These are phyloP conservation scores for Onchidella celtica DNA, from an alignment of 2,888 invertebrate species.

Conservation along the genomic window DNA sequence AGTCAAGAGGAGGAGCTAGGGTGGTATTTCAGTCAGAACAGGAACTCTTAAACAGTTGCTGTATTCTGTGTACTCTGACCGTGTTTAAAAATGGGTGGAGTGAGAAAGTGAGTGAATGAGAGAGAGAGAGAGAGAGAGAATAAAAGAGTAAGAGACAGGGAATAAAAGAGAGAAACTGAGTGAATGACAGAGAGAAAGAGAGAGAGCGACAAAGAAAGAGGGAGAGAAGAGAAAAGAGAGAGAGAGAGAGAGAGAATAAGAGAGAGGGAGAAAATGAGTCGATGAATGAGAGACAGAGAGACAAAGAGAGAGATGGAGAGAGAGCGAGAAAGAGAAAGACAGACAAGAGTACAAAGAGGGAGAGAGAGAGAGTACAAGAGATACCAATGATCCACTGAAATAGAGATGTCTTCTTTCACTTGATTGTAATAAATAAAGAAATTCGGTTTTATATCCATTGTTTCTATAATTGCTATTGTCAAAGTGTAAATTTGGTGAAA, in stretches of 20 bases:
- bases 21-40: too few species aligned
- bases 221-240: conserved; percentile 4
- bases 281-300: not conserved
- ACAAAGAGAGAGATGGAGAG: not conserved
- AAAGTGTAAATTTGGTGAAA: too few species aligned
- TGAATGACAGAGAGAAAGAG: conserved; percentile 23
- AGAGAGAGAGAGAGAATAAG: not conserved
- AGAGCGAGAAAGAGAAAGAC: conserved; percentile 3
- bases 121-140: not conserved
- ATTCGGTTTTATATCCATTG: too few species aligned
- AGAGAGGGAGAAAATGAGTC: too few species aligned
- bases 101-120: too few species aligned
- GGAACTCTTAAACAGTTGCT: too few species aligned
- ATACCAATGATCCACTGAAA: too few species aligned
- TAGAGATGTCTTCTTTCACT: too few species aligned
- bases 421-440: too few species aligned
- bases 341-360: not conserved
- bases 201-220: not conserved
- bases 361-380: not conserved
- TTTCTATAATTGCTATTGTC: too few species aligned
- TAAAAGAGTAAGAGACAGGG: not conserved
- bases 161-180: conserved; percentile 4
- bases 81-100: not conserved
- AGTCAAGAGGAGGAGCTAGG: too few species aligned
- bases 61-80: too few species aligned